Conservation (phyloP, 1,140 invertebrate species). For the Calephelis nemesis region DNA sequence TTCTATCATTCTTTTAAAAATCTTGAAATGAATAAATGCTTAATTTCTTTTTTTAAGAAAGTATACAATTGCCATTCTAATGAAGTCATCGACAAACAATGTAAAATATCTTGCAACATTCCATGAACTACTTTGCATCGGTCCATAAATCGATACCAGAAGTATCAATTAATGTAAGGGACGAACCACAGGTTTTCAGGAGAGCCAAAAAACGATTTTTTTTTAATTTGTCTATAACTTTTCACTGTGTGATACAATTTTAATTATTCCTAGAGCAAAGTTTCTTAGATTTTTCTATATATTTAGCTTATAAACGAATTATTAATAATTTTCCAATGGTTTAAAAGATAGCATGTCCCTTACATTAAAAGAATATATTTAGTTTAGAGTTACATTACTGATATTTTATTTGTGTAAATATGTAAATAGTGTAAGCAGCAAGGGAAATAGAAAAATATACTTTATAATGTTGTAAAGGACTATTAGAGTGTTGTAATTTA, state of each 20-base stretch:
- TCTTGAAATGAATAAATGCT: neutral
- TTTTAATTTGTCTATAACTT: conserved; percentile 14
- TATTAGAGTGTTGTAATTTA: too few relatives aligned
- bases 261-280: conserved; percentile 10
- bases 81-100: neutral
- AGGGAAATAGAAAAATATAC: conserved; percentile 5
- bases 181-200: conserved; percentile 18
- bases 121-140: conserved; percentile 19
- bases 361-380: conserved; percentile 20
- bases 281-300: conserved; percentile 17
- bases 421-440: neutral
- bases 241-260: conserved; percentile 11
- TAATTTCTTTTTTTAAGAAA: neutral
- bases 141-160: conserved; percentile 16
- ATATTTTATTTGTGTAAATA: conserved; percentile 5
- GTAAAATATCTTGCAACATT: conserved; percentile 17
- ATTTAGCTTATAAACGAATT: conserved; percentile 5
- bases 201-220: conserved; percentile 18
- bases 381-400: conserved; percentile 10
- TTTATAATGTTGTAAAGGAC: too few relatives aligned
- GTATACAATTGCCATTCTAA: neutral
- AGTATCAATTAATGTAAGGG: conserved; percentile 22
- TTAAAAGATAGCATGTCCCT: conserved; percentile 20
- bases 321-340: neutral
- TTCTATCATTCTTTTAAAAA: neutral